Evolutionary conservation across 1,140 invertebrate genomes (phyloP).

Genomic region (Lamellibrachia luymesi): DNA sequence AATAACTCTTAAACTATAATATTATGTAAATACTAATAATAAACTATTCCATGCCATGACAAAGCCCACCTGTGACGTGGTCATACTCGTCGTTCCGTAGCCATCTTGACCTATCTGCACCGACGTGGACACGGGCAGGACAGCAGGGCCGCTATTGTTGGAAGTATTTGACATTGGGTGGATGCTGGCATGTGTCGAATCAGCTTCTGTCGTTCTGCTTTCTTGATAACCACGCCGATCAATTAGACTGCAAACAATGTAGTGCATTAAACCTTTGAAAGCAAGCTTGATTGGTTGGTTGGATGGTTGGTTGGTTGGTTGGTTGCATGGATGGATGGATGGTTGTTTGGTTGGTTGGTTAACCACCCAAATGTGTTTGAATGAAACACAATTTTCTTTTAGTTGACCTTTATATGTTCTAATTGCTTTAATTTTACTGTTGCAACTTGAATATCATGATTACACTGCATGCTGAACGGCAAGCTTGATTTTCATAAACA

Average conservation of each 20-base stretch:
- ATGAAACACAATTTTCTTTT: too few species aligned
- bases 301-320: neutral
- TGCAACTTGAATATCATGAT: too few species aligned
- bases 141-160: neutral
- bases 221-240: neutral
- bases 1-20: too few species aligned
- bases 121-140: neutral
- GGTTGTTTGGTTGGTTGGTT: neutral
- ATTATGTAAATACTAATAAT: too few species aligned
- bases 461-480: too few species aligned
- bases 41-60: too few species aligned
- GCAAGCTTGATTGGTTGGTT: neutral
- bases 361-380: too few species aligned
- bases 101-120: conserved; percentile 8
- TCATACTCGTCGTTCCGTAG: conserved; percentile 14
- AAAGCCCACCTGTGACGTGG: conserved; percentile 2
- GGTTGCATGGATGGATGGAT: neutral
- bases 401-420: too few species aligned
- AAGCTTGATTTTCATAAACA: too few species aligned
- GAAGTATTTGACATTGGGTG: neutral
- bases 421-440: too few species aligned
- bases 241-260: neutral
- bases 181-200: neutral
- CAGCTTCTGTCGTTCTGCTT: too few species aligned
- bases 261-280: too few species aligned